Evolutionary conservation across 2,888 invertebrate genomes (phyloP).

Genomic region (Lithophane semibrunnea): DNA sequence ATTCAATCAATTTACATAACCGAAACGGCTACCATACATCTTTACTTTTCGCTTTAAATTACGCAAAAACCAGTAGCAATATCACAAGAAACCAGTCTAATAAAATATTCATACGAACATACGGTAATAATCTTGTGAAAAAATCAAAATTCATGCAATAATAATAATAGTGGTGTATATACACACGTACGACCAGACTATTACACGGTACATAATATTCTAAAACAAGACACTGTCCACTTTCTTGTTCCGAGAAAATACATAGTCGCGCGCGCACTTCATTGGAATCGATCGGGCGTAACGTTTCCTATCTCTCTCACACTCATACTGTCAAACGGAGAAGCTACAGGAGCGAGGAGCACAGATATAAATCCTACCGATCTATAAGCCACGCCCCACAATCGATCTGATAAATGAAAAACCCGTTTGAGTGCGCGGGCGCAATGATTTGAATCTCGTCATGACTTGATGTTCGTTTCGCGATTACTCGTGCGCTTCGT

Average conservation of each 20-base stretch:
- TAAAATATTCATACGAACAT: conserved; percentile 56
- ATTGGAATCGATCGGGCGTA: conserved; percentile 82
- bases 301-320: conserved; percentile 76
- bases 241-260: conserved; percentile 70
- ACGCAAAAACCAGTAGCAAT: conserved; percentile 63
- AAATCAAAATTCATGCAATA: conserved; percentile 60
- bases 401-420: conserved; percentile 87
- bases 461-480: conserved; percentile 78
- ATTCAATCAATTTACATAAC: conserved; percentile 63
- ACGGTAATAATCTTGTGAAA: conserved; percentile 55
- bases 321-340: conserved; percentile 26
- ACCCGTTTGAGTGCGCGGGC: conserved; percentile 80
- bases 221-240: conserved; percentile 64
- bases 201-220: conserved; percentile 62
- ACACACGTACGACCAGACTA: conserved; percentile 38
- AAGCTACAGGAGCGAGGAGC: conserved; percentile 67
- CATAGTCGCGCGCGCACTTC: conserved; percentile 70
- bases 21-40: conserved; percentile 46
- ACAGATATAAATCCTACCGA: conserved; percentile 73
- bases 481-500: conserved; percentile 77
- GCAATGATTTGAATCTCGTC: conserved; percentile 82
- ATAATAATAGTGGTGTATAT: conserved; percentile 48
- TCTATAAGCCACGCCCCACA: conserved; percentile 82
- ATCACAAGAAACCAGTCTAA: conserved; percentile 53
- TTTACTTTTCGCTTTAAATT: conserved; percentile 60